Evolutionary conservation across 2,888 invertebrate species (phyloP), one percentile per base, ranked within the genome.

Genomic region (Platycheirus rosarum): DNA sequence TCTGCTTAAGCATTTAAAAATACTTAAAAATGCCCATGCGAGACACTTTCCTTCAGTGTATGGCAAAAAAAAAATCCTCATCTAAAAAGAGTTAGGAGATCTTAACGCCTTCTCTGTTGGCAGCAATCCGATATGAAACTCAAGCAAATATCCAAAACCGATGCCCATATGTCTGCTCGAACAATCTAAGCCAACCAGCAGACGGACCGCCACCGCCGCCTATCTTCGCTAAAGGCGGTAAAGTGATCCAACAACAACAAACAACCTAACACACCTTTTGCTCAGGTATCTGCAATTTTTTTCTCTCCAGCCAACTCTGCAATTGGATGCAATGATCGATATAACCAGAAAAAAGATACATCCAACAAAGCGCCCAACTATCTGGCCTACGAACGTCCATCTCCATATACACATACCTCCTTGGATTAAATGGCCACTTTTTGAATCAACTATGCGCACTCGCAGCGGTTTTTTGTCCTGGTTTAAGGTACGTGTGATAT

Each of bases 401-500:
- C 18, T 49, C 9, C 6, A 42, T 8, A 5, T 48, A 23, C 13
- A 13, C 13, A 5, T 37, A 55, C 55, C 53, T 53, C 53, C 20
- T 53, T 44, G 18, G 9, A 37, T 37, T 42, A 35, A 60, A 40
- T 60, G 29, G 4, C 44, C 42, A 68, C 60, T 51, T 20, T 68
- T 68, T 35, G 35, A 49, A 63, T 71, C 51, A 51, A 63, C 70
- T 65, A 23, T 29, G 46, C 53, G 51, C 32, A 16, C 23, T 35
- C 23, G 1, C 32, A 57, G 44, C 62, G 66, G 16, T 20, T 6
- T 42, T 68, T 82, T 82, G 82, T 77, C 77, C 77, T 82, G 71
- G 68, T 68, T 77, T 82, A 77, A 77, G 77, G 82, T 71, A 82
- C 82, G 80, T 80, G 80, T 80, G 76, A 82, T 82, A 71, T 82